Conservation (phyloP, 1,140 invertebrate species). For the Catajapyx aquilonaris region DNA sequence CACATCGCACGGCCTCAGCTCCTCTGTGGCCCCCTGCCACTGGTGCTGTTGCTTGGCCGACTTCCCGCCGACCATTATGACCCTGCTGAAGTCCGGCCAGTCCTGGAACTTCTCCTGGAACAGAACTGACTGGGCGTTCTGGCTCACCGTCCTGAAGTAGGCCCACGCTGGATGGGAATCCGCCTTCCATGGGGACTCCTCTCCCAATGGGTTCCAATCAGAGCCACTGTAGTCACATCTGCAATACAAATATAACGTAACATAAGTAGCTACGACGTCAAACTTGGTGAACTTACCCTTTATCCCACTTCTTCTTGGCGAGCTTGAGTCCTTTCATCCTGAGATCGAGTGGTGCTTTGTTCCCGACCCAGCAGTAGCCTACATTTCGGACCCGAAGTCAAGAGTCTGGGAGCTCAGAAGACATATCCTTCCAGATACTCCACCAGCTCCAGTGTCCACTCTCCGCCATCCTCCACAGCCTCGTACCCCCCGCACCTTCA, state of each 20-base stretch:
- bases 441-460: too few relatives aligned
- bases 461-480: constrained; percentile 13
- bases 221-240: constrained; percentile 71
- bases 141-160: constrained; percentile 66
- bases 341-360: constrained; percentile 45
- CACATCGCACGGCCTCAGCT: too few relatives aligned
- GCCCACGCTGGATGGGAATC: too few relatives aligned
- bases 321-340: constrained; percentile 47
- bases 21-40: too few relatives aligned
- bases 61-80: constrained; percentile 47
- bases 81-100: constrained; percentile 64
- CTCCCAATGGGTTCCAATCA: constrained; percentile 53
- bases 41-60: too few relatives aligned
- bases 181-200: too few relatives aligned
- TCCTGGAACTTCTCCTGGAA: constrained; percentile 90
- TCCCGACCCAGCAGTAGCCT: constrained; percentile 91
- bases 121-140: constrained; percentile 82
- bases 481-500: too few relatives aligned
- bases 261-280: too few relatives aligned
- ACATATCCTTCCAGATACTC: too few relatives aligned
- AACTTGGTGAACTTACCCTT: too few relatives aligned
- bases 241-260: too few relatives aligned
- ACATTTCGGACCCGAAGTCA: constrained; percentile 84
- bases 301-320: constrained; percentile 57
- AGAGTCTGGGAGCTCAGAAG: too few relatives aligned